Conservation (phyloP, 1,140 invertebrate genomes). For the Aphaenogaster floridana region DNA sequence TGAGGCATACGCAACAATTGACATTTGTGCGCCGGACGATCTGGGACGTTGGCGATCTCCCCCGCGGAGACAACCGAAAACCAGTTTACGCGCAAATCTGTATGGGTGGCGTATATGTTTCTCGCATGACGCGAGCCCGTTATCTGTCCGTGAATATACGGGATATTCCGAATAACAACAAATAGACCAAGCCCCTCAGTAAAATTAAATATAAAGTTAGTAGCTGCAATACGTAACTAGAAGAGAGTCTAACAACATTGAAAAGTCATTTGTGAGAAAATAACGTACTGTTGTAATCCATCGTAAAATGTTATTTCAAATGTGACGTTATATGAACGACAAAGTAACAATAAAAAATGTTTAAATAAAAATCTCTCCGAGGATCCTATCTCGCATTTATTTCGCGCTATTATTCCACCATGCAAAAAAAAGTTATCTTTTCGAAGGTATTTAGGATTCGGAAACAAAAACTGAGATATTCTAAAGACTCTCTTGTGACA, state of each 20-base stretch:
- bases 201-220: slow-evolving; percentile 3
- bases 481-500: background rate
- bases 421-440: background rate
- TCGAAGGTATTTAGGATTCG: background rate
- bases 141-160: background rate
- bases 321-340: background rate
- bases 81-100: slow-evolving; percentile 60
- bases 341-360: background rate
- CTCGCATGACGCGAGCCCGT: slow-evolving; percentile 14
- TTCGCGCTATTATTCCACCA: background rate
- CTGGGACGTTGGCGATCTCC: slow-evolving; percentile 59
- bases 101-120: background rate
- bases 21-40: slow-evolving; percentile 50
- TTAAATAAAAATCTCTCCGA: background rate
- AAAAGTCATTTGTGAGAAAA: slow-evolving; percentile 12
- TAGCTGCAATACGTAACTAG: background rate
- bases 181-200: slow-evolving; percentile 5
- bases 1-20: slow-evolving; percentile 53
- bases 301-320: background rate
- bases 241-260: background rate
- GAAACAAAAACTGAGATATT: background rate
- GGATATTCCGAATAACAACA: slow-evolving; percentile 1
- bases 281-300: background rate
- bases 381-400: background rate
- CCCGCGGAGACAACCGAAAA: slow-evolving; percentile 66